Conservation (phyloP, 2,113 vertebrate genomes). For the Maccullochella peelii region DNA sequence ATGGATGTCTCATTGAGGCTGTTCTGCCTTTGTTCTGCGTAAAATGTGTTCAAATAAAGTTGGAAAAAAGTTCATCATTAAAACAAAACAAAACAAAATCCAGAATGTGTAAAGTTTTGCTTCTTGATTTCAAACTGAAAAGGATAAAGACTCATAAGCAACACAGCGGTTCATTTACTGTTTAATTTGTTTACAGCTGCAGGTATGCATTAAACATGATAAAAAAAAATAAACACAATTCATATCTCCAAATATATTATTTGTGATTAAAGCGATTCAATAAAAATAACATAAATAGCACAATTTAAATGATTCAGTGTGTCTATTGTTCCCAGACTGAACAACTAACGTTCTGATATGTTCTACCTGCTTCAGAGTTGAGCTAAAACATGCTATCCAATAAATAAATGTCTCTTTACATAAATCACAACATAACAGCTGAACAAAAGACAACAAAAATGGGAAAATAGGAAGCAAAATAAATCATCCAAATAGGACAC, state of each 20-base stretch:
- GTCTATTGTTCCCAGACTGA: conserved; percentile 6
- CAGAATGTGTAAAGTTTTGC: not conserved
- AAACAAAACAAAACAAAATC: not conserved
- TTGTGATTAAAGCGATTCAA: conserved; percentile 33
- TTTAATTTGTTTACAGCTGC: conserved; percentile 57
- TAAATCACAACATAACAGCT: conserved; percentile 34
- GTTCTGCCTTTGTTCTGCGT: not conserved
- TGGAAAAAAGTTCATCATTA: not conserved
- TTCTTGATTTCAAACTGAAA: not conserved
- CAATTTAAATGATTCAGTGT: conserved; percentile 21
- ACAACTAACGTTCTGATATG: not conserved
- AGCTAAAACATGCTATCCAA: conserved; percentile 35
- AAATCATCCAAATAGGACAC: not conserved
- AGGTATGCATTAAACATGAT: conserved; percentile 46
- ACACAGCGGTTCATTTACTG: conserved; percentile 2
- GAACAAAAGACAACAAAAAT: conserved; percentile 8
- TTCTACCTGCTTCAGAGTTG: not conserved
- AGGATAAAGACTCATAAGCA: not conserved
- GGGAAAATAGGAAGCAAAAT: not conserved
- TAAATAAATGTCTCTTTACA: conserved; percentile 36
- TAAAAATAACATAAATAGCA: conserved; percentile 40
- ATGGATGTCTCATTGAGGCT: not conserved
- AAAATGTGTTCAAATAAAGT: not conserved
- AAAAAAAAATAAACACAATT: conserved; percentile 37
- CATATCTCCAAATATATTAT: conserved; percentile 36